Percentiles rank a stretch among this genome's conserved stretches.
Conservation (phyloP, 2,797 vertebrate species). For the Silurus aristotelis region DNA sequence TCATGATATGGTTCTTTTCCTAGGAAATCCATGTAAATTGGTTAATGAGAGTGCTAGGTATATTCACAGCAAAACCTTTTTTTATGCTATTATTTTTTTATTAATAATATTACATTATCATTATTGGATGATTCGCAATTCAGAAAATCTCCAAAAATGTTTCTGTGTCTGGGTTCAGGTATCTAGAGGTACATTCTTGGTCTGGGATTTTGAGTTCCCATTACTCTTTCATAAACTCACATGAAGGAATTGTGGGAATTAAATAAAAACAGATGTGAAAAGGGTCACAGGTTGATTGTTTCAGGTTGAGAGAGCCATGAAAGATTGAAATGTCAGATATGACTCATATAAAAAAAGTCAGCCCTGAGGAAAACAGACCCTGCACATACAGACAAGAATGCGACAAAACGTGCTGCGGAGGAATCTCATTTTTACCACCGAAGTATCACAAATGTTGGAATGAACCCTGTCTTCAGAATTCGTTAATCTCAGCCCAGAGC, state of each 20-base stretch:
- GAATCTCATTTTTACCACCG: constrained; percentile 10
- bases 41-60: background rate
- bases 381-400: constrained; percentile 32
- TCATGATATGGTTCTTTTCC: too few relatives aligned
- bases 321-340: constrained; percentile 58
- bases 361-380: constrained; percentile 41
- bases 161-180: background rate
- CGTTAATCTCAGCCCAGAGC: constrained; percentile 24
- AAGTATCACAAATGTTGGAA: constrained; percentile 4
- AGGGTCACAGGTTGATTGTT: constrained; percentile 40
- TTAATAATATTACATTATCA: background rate
- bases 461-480: background rate
- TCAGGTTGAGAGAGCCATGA: constrained; percentile 44
- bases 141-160: background rate
- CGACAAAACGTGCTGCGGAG: constrained; percentile 2
- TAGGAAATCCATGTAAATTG: background rate
- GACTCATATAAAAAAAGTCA: constrained; percentile 45
- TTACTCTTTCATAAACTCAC: background rate
- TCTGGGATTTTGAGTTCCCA: background rate
- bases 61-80: background rate
- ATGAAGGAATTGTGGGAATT: background rate
- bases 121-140: background rate
- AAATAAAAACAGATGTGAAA: constrained; percentile 24
- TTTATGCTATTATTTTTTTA: background rate
- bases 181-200: background rate